Conservation (phyloP, 2,888 invertebrate genomes). For the Patella depressa region DNA sequence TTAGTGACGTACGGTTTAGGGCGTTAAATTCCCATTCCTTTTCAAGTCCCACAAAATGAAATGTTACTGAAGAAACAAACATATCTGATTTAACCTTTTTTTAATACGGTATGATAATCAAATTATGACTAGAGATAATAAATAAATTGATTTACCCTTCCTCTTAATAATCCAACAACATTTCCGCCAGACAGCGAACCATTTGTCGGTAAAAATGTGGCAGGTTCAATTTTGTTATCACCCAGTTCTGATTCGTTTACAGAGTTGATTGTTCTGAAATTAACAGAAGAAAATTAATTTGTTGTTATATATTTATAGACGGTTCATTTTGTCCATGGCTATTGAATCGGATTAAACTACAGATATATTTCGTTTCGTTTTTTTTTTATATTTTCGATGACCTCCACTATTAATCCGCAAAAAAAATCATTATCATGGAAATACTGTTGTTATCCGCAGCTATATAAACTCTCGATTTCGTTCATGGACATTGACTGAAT, state of each 20-base stretch:
- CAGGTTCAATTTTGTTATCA: constrained; percentile 23
- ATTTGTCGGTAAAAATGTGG: constrained; percentile 37
- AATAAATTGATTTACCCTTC: constrained; percentile 27
- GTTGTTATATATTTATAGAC: too few species aligned
- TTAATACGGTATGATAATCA: too few species aligned
- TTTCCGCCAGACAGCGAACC: constrained; percentile 43
- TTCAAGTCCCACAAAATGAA: too few species aligned
- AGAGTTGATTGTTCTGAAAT: constrained; percentile 32
- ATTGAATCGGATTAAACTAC: too few species aligned
- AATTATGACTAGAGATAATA: background rate
- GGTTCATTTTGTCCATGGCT: too few species aligned
- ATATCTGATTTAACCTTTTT: background rate
- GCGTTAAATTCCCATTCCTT: too few species aligned
- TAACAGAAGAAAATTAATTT: background rate
- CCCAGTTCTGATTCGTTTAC: constrained; percentile 21
- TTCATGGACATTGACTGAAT: too few species aligned
- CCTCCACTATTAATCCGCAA: background rate
- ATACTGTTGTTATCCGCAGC: background rate
- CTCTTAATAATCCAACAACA: constrained; percentile 35
- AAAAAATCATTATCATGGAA: background rate
- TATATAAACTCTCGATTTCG: too few species aligned
- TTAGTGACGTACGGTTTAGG: too few species aligned
- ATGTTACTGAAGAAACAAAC: background rate
- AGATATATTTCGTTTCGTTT: too few species aligned
- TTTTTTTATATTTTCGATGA: too few species aligned